phyloP scores from a whole-genome alignment of 2,888 invertebrate genomes.

The Anagyrus pseudococci region DNA sequence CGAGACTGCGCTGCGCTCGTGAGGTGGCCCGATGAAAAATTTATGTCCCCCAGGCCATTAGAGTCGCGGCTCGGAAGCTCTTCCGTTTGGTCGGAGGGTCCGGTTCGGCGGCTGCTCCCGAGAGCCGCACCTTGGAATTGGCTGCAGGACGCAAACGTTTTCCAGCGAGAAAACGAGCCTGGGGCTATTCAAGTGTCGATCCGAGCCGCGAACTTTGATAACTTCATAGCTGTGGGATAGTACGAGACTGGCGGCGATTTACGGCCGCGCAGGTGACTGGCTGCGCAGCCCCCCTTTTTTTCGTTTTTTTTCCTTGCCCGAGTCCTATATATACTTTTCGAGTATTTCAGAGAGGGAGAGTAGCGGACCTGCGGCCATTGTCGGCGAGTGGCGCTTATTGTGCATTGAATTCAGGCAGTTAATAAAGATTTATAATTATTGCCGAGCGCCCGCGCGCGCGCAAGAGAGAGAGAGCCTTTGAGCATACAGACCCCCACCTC shows the following conservation, averaged over 20 bases:
- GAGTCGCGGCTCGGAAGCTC: background rate
- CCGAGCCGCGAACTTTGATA: constrained; percentile 21
- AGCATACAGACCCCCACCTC: too few relatives aligned
- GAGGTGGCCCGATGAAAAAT: constrained; percentile 14
- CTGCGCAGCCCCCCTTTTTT: background rate
- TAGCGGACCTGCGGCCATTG: too few relatives aligned
- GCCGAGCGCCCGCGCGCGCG: too few relatives aligned
- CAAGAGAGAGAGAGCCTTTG: too few relatives aligned
- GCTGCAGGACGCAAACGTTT: constrained; percentile 22
- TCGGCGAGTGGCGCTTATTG: constrained; percentile 5
- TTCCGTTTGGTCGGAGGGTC: too few relatives aligned
- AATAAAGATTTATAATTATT: too few relatives aligned
- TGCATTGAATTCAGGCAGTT: constrained; percentile 10
- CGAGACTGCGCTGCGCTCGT: background rate
- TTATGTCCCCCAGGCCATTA: background rate
- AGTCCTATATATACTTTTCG: background rate
- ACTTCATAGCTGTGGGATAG: constrained; percentile 18
- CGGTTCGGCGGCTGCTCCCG: too few relatives aligned
- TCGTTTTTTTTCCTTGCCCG: background rate
- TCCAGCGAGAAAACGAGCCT: constrained; percentile 6
- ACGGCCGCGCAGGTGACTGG: constrained; percentile 16
- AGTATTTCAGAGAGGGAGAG: background rate
- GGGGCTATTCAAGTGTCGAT: constrained; percentile 29
- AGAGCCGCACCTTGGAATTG: background rate
- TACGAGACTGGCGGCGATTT: constrained; percentile 10